Percentiles rank a stretch among this genome's conserved stretches.
Conservation (phyloP, 1,140 invertebrate species). For the Nasonia vitripennis region DNA sequence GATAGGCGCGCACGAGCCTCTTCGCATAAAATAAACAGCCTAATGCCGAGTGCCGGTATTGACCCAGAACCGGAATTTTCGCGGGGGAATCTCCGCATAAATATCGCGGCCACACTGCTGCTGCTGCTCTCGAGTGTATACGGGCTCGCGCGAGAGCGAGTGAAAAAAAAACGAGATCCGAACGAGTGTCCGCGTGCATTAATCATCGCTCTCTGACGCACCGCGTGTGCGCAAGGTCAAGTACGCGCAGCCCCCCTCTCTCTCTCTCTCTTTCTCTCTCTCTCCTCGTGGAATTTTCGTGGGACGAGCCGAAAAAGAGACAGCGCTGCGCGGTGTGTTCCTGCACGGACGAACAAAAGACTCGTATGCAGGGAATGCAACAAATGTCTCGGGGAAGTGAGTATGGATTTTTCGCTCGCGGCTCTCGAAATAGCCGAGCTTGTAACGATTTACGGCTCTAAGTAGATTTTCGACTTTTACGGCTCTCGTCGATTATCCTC, state of each 20-base stretch:
- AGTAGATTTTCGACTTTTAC: not conserved
- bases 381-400: slow-evolving; percentile 3
- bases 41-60: slow-evolving; percentile 9
- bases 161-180: not conserved
- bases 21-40: slow-evolving; percentile 5
- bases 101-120: not conserved
- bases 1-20: too few species aligned
- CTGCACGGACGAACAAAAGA: too few species aligned
- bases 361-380: not conserved
- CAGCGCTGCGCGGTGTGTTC: too few species aligned
- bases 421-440: not conserved
- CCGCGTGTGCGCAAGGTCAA: not conserved
- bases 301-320: too few species aligned
- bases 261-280: too few species aligned
- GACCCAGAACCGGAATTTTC: slow-evolving; percentile 25
- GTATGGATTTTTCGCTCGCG: not conserved
- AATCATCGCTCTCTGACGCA: not conserved
- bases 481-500: not conserved
- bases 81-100: not conserved
- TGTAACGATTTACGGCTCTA: not conserved
- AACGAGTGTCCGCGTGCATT: slow-evolving; percentile 2
- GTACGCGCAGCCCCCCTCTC: not conserved
- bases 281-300: too few species aligned
- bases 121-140: not conserved
- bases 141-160: not conserved